Base-by-base conservation (phyloP, 1,140 invertebrate genomes). In the Achatina immaculata region DNA sequence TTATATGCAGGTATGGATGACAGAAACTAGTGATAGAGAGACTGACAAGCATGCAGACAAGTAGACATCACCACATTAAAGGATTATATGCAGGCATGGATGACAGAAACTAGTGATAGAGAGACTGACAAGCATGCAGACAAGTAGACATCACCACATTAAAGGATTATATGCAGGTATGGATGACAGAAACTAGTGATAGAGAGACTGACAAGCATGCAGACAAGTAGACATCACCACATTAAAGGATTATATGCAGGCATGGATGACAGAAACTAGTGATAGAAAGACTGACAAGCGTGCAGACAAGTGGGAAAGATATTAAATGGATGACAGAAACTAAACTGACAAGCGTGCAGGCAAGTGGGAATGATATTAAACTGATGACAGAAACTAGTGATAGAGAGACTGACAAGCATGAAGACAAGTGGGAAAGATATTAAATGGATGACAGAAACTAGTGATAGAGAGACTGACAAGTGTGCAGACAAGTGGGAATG, bases 161-260 rank as follows among this genome's bases (percentile, higher is more conserved):
- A 14, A 92, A 92, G 82, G 91, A 92, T 83, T 92, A 91, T 81
- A 92, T 92, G 90, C 90, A 90, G 86, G 90, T 90, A 82, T 76
- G 80, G 40, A n/a, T n/a, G 38, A 62, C 0, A n/a, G n/a, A n/a
- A n/a, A n/a, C n/a, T n/a, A n/a, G 7, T 4, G 24, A 9, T 9
- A 9, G 24, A n/a, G 6, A 65, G n/a, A n/a, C n/a, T 55, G 51
- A n/a, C n/a, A 55, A n/a, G n/a, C n/a, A n/a, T n/a, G n/a, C n/a
- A n/a, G n/a, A n/a, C n/a, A 90, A 83, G 81, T 89, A 11, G 90
- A 91, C 82, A 86, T 91, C 48, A 89, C 89, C 16, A 90, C 90
- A 14, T 82, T 91, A 9, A 91, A 91, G 83, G 91, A 91, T 83
- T 91, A 91, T 81, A 91, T 91, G 90, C 90, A 90, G 86, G 90